Percentiles rank a stretch among this genome's conserved stretches.
phyloP scores from a whole-genome alignment of 2,797 vertebrate genomes.

The Phyllotis vaccarum region DNA sequence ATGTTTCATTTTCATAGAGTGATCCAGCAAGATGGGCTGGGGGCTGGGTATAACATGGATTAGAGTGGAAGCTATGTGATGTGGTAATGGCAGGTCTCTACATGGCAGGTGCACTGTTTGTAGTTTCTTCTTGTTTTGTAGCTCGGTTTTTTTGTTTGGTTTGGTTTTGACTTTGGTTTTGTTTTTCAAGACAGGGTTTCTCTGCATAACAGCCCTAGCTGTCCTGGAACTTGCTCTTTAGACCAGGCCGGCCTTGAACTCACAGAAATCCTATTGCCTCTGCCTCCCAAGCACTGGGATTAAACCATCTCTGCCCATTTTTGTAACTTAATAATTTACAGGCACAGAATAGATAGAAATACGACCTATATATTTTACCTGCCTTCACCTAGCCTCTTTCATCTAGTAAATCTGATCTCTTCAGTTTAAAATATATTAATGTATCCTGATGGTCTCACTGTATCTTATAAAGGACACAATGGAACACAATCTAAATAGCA shows the following conservation, averaged over 20 bases:
- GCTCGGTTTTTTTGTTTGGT: background rate
- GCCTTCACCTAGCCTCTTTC: background rate
- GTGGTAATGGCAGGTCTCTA: background rate
- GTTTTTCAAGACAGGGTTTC: no score
- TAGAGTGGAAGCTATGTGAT: background rate
- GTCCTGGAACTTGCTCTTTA: no score
- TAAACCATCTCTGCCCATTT: background rate
- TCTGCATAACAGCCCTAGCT: no score
- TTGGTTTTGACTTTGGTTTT: no score
- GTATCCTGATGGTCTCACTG: constrained; percentile 22
- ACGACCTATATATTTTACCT: constrained; percentile 51
- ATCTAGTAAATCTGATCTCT: constrained; percentile 10
- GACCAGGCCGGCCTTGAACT: no score
- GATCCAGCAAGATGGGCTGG: background rate
- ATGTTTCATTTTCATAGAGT: constrained; percentile 48
- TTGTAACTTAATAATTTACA: constrained; percentile 39
- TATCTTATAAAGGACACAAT: constrained; percentile 26
- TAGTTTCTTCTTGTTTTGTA: background rate
- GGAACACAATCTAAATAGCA: constrained; percentile 10
- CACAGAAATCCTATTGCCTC: no score
- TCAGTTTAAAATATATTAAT: constrained; percentile 43
- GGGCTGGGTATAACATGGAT: constrained; percentile 18
- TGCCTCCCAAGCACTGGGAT: no score
- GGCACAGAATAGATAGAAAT: constrained; percentile 53
- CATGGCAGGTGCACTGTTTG: background rate